These are phyloP conservation scores for Dromas ardeola DNA, from an alignment of 2,113 vertebrate genomes.

Conservation along the genomic window DNA sequence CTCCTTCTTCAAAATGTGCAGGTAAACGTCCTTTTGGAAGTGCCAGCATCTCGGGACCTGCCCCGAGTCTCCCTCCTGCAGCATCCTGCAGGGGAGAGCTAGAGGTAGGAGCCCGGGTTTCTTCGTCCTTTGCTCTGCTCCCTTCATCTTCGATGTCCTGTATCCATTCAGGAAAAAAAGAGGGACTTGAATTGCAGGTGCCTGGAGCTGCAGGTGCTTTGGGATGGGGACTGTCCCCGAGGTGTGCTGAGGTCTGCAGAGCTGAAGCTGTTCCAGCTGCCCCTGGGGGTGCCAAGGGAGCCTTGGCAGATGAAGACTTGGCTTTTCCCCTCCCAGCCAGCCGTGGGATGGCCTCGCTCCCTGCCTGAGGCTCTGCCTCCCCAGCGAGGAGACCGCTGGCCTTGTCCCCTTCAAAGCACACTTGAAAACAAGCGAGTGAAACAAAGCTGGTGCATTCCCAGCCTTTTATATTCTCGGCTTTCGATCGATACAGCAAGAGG, in stretches of 20 bases:
- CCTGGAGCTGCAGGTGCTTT: neutral
- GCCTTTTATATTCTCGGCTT: neutral
- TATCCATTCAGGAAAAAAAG: no score
- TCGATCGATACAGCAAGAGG: neutral
- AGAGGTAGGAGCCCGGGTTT: neutral
- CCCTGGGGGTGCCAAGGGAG: accelerated
- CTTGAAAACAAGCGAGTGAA: neutral
- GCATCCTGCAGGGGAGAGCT: neutral
- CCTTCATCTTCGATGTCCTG: neutral
- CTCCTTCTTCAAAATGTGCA: accelerated
- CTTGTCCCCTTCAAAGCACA: neutral
- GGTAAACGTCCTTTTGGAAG: neutral
- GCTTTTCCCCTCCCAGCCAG: neutral
- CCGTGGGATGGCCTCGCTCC: no score
- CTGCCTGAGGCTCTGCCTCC: neutral
- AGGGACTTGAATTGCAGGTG: neutral
- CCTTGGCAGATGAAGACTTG: neutral
- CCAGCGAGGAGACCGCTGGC: accelerated
- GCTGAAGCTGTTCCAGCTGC: neutral
- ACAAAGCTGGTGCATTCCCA: accelerated
- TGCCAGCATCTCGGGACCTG: neutral
- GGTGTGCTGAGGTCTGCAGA: neutral
- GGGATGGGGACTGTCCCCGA: neutral
- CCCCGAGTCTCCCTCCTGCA: neutral
- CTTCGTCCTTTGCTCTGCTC: neutral